Evolutionary conservation across 2,888 invertebrate genomes (phyloP).

Genomic region (Morpho helenor): DNA sequence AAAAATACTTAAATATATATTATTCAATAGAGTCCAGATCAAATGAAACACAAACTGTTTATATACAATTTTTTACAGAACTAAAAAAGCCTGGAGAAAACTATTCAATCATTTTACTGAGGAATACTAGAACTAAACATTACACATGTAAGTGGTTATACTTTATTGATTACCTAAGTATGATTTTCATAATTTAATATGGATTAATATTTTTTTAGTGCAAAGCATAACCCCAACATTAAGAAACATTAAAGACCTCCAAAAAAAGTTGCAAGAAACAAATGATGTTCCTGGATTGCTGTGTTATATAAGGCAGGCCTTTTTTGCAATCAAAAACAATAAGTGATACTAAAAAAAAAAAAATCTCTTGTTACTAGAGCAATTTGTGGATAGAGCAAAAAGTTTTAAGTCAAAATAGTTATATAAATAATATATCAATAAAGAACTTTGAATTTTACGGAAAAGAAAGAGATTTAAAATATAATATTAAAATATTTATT

Average conservation of each 20-base stretch:
- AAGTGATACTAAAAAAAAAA: slow-evolving; percentile 6
- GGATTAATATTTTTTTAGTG: slow-evolving; percentile 43
- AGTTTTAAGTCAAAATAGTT: no score
- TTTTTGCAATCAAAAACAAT: slow-evolving; percentile 31
- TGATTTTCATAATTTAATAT: background rate
- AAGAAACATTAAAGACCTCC: slow-evolving; percentile 44
- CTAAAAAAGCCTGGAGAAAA: slow-evolving; percentile 59
- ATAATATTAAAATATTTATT: slow-evolving; percentile 28
- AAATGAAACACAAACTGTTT: slow-evolving; percentile 47
- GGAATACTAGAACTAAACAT: slow-evolving; percentile 43
- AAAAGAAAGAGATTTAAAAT: slow-evolving; percentile 4
- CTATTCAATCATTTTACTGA: slow-evolving; percentile 50
- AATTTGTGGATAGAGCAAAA: no score
- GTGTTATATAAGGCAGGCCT: slow-evolving; percentile 54
- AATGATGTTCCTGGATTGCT: slow-evolving; percentile 61
- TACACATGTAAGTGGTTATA: slow-evolving; percentile 55
- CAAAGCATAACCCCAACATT: slow-evolving; percentile 52
- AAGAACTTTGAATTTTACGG: background rate
- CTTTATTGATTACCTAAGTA: background rate
- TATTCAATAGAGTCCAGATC: slow-evolving; percentile 55
- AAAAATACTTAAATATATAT: slow-evolving; percentile 63
- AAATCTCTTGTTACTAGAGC: no score
- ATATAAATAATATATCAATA: no score
- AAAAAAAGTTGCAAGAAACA: slow-evolving; percentile 48
- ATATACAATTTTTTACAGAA: slow-evolving; percentile 67